A percentile compares a stretch with the other conserved stretches of the same genome.
Conservation (phyloP, 2,888 invertebrate genomes). For the Tryphoninae sp. region DNA sequence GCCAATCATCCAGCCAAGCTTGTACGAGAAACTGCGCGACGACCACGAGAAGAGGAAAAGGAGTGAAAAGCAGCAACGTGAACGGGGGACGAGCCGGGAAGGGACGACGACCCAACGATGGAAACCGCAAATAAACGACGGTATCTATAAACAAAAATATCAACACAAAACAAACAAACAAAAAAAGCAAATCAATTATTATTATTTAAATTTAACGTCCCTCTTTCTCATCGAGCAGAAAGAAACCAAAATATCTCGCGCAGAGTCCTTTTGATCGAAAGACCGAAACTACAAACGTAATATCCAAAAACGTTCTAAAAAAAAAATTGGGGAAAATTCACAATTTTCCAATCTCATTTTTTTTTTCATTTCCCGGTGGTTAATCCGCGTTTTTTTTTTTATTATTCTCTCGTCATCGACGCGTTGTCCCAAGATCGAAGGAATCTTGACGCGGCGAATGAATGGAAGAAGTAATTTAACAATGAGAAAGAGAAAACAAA, state of each 20-base stretch:
- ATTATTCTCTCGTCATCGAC: conserved; percentile 5
- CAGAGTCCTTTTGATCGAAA: conserved; percentile 15
- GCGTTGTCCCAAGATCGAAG: background rate
- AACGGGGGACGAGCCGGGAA: too few species aligned
- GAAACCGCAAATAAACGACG: too few species aligned
- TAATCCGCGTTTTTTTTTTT: background rate
- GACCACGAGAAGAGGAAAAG: too few species aligned
- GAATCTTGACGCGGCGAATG: background rate
- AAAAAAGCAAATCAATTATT: background rate
- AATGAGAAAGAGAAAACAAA: too few species aligned
- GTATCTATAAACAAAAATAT: conserved; percentile 30
- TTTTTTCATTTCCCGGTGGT: conserved; percentile 11
- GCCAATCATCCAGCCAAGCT: too few species aligned
- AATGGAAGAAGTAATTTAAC: conserved; percentile 26
- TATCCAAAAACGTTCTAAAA: conserved; percentile 27
- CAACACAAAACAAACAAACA: conserved; percentile 33
- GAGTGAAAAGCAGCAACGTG: too few species aligned
- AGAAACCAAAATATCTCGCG: conserved; percentile 27
- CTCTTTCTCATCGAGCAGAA: background rate
- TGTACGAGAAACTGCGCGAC: too few species aligned
- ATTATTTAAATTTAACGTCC: too few species aligned
- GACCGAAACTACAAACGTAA: conserved; percentile 6
- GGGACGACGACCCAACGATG: too few species aligned
- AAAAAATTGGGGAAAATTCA: conserved; percentile 48
- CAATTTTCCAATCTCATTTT: conserved; percentile 43